These are phyloP conservation scores for Rynchops niger DNA, from an alignment of 2,113 vertebrate genomes.

Conservation along the genomic window DNA sequence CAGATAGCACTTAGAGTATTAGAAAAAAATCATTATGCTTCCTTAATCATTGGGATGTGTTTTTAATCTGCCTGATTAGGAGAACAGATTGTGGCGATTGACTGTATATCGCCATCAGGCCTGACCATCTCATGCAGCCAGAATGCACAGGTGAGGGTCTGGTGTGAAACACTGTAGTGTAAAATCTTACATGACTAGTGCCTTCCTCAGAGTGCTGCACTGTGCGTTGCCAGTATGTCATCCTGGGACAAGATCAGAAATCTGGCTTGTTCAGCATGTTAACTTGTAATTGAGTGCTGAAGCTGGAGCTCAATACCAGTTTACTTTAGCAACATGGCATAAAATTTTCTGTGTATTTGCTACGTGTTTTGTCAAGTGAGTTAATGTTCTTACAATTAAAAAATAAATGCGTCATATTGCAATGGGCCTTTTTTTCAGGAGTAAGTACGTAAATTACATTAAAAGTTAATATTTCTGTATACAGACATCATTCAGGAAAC, in stretches of 20 bases:
- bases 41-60: not conserved
- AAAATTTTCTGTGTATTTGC: not conserved
- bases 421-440: not conserved
- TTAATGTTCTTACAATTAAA: not conserved
- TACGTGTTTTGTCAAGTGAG: not conserved
- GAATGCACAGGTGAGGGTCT: not conserved
- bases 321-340: not conserved
- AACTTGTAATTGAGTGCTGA: not conserved
- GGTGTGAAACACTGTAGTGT: not conserved
- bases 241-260: not conserved
- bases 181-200: fast-evolving
- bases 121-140: not conserved
- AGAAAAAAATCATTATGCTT: not conserved
- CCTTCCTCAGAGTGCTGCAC: fast-evolving
- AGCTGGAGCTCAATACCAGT: not conserved
- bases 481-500: fast-evolving
- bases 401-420: not conserved
- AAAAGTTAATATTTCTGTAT: not conserved
- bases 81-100: not conserved
- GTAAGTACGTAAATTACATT: not conserved
- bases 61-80: not conserved
- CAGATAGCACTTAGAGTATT: not conserved
- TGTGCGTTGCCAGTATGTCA: not conserved
- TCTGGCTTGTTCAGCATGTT: not conserved
- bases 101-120: not conserved